Percentiles rank a stretch among this genome's conserved stretches.
Conservation (phyloP, 35 echinoderm and acorn worm genomes). For the Diadema setosum region DNA sequence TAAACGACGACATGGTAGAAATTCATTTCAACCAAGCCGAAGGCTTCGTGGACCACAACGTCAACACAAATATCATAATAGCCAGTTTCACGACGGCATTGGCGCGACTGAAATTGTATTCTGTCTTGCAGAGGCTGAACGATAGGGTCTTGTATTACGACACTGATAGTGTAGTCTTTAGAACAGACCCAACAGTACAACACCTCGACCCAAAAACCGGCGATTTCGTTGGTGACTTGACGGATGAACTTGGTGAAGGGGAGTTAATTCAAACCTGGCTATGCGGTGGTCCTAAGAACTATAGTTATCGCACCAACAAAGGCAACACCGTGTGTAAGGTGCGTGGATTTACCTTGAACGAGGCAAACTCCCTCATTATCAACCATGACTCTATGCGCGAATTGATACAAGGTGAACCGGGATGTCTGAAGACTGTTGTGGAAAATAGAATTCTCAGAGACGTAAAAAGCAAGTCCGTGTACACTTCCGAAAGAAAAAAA, state of each 20-base stretch:
- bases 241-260: constrained; percentile 10
- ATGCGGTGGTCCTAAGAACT: constrained; percentile 55
- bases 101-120: constrained; percentile 56
- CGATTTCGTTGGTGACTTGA: constrained; percentile 23
- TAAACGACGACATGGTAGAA: constrained; percentile 21
- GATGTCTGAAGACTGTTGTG: background rate
- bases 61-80: constrained; percentile 18
- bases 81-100: constrained; percentile 59
- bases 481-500: constrained; percentile 11
- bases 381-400: constrained; percentile 35
- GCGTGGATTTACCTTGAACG: constrained; percentile 64
- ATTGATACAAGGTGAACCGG: constrained; percentile 22
- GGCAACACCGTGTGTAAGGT: too few relatives aligned
- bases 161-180: constrained; percentile 22
- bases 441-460: constrained; percentile 56
- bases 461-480: constrained; percentile 39
- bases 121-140: background rate
- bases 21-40: background rate
- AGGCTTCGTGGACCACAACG: background rate
- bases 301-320: constrained; percentile 23
- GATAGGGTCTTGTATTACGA: constrained; percentile 28
- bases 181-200: background rate
- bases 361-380: background rate
- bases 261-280: constrained; percentile 26
- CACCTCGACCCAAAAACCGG: background rate